phyloP scores from a whole-genome alignment of 2,888 invertebrate genomes.

The Yponomeuta sedellus region DNA sequence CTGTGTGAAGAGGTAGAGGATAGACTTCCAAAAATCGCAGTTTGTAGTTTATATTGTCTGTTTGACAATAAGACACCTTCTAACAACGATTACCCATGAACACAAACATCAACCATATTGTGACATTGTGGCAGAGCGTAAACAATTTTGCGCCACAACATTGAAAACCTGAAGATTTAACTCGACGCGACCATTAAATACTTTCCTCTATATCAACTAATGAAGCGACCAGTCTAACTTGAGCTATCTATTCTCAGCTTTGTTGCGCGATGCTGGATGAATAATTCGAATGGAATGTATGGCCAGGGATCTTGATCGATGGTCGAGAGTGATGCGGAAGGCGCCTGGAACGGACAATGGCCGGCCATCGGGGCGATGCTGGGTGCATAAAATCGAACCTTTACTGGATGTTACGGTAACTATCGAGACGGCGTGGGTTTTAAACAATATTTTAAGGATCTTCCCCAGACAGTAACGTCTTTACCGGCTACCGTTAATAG shows the following conservation, averaged over 20 bases:
- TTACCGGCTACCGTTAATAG: not conserved
- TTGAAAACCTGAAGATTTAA: not conserved
- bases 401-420: not conserved
- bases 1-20: no score
- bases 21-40: no score
- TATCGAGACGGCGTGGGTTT: not conserved
- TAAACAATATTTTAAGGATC: constrained; percentile 4
- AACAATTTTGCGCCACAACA: not conserved
- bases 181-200: constrained; percentile 56
- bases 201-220: constrained; percentile 41
- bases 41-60: no score
- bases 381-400: constrained; percentile 9
- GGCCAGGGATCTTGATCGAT: constrained; percentile 44
- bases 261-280: not conserved
- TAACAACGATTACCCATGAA: no score
- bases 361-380: constrained; percentile 32
- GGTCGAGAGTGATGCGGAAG: constrained; percentile 58
- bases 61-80: no score
- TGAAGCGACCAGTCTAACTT: constrained; percentile 5
- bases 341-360: constrained; percentile 67
- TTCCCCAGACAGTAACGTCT: not conserved
- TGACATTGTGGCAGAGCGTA: no score
- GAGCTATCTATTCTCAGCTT: not conserved
- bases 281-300: constrained; percentile 29
- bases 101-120: no score